Evolutionary conservation across 2,888 invertebrate genomes (phyloP).

Genomic region (Tetragnatha montana): DNA sequence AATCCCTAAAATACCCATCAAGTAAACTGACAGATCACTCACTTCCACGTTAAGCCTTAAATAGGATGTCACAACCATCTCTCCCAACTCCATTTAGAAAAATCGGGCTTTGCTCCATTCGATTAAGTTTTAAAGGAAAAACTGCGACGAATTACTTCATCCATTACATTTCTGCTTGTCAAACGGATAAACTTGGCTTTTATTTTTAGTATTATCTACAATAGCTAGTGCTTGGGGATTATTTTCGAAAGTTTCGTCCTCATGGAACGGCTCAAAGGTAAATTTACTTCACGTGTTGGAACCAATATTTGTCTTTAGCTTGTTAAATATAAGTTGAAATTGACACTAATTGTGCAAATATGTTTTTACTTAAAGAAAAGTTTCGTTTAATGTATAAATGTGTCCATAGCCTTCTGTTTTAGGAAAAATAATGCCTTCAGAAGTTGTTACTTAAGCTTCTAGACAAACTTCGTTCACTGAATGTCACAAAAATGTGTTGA

Average conservation of each 20-base stretch:
- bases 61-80: conserved; percentile 62
- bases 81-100: conserved; percentile 29
- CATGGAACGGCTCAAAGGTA: too few relatives aligned
- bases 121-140: conserved; percentile 39
- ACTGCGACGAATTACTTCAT: neutral
- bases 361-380: too few relatives aligned
- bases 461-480: too few relatives aligned
- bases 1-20: conserved; percentile 63
- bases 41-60: conserved; percentile 45
- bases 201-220: neutral
- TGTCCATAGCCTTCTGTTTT: too few relatives aligned
- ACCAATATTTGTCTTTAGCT: too few relatives aligned
- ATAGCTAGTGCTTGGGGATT: neutral
- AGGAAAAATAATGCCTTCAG: too few relatives aligned
- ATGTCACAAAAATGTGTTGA: too few relatives aligned
- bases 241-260: neutral
- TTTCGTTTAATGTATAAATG: too few relatives aligned
- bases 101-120: conserved; percentile 19
- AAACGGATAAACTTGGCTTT: neutral
- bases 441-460: too few relatives aligned
- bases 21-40: conserved; percentile 50
- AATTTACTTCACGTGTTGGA: too few relatives aligned
- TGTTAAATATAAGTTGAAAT: too few relatives aligned
- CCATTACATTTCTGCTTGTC: neutral
- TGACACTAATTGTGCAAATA: too few relatives aligned